Evolutionary conservation across 1,140 invertebrate genomes (phyloP).

Genomic region (Chironomus tepperi): DNA sequence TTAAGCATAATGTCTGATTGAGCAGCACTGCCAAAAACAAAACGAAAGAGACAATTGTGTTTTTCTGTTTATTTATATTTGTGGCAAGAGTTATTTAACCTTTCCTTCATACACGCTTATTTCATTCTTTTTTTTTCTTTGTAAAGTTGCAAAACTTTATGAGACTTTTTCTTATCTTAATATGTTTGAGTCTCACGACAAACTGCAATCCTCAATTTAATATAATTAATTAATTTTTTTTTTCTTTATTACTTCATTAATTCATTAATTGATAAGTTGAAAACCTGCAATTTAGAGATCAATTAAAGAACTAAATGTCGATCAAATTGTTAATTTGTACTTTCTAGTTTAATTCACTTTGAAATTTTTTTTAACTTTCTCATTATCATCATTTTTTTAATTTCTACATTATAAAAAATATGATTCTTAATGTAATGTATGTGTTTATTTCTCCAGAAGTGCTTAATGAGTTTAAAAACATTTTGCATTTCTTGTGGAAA

Average conservation of each 20-base stretch:
- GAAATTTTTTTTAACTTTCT: background rate
- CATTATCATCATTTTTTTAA: background rate
- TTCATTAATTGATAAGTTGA: constrained; percentile 14
- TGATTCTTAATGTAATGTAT: constrained; percentile 8
- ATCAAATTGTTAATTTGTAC: constrained; percentile 14
- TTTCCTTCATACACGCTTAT: too few relatives aligned
- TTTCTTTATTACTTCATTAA: background rate
- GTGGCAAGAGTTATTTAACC: constrained; percentile 12
- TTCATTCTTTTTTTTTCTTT: too few relatives aligned
- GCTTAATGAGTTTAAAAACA: background rate
- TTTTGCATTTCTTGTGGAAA: background rate
- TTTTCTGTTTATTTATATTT: constrained; percentile 25
- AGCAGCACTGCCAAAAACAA: too few relatives aligned
- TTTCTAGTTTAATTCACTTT: constrained; percentile 14
- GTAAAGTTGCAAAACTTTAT: too few relatives aligned
- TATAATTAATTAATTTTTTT: background rate
- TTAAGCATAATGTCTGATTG: too few relatives aligned
- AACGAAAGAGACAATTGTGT: constrained; percentile 9
- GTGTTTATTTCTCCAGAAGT: background rate
- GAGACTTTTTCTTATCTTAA: too few relatives aligned
- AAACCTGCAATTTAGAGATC: constrained; percentile 12
- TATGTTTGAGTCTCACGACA: too few relatives aligned
- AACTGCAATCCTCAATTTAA: too few relatives aligned
- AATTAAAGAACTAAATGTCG: constrained; percentile 1
- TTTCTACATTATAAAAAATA: constrained; percentile 9